Evolutionary conservation across 2,113 vertebrate genomes (phyloP).

Genomic region (Lota lota): DNA sequence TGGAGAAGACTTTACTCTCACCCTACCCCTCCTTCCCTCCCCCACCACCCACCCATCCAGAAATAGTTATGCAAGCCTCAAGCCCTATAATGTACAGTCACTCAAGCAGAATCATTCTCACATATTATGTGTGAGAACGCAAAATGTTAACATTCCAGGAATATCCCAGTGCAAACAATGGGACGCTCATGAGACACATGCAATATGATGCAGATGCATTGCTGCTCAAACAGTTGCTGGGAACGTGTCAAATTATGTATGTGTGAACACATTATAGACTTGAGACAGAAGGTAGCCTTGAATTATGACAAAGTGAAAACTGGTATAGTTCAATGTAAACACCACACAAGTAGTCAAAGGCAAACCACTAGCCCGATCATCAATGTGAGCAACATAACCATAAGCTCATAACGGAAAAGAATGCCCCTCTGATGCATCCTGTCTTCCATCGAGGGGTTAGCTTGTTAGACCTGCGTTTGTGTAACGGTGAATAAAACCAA

Average conservation of each 20-base stretch:
- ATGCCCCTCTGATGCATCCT: conserved; percentile 4
- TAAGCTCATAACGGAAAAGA: conserved; percentile 14
- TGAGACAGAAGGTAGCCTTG: no score
- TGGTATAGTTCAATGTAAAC: no score
- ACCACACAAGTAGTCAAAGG: background rate
- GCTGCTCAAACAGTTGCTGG: background rate
- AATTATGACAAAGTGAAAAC: no score
- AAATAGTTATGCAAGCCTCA: conserved; percentile 68
- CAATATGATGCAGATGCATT: conserved; percentile 14
- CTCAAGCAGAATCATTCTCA: conserved; percentile 72
- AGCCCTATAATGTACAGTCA: conserved; percentile 66
- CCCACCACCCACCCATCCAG: conserved; percentile 51
- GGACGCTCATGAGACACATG: conserved; percentile 37
- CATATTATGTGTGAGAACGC: conserved; percentile 68
- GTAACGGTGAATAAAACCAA: conserved; percentile 14
- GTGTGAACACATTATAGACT: background rate
- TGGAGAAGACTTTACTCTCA: conserved; percentile 51
- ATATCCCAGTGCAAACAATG: conserved; percentile 50
- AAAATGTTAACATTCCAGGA: conserved; percentile 70
- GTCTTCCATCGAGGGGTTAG: conserved; percentile 5
- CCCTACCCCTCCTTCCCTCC: conserved; percentile 28
- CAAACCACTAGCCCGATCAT: conserved; percentile 22
- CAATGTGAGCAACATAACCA: conserved; percentile 12
- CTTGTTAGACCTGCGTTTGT: conserved; percentile 11
- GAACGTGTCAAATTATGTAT: background rate